These are phyloP conservation scores for Caenorhabditis sp. DNA, from an alignment of 2,888 invertebrate genomes.

Conservation along the genomic window DNA sequence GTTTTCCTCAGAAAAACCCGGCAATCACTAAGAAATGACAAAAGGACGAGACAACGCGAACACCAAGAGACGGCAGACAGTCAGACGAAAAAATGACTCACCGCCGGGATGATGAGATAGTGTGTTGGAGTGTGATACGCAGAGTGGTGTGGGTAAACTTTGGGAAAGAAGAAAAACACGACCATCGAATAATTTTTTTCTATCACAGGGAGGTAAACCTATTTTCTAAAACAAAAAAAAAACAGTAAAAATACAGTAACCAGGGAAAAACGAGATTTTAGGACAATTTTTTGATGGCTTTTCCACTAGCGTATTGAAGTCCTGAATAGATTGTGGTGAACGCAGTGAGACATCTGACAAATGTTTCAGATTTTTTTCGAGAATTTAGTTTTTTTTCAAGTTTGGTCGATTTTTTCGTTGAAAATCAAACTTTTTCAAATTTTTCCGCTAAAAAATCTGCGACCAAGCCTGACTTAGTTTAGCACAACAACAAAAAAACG, in stretches of 20 bases:
- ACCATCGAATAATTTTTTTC: not conserved
- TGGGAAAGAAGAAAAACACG: conserved; percentile 4
- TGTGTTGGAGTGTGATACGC: conserved; percentile 4
- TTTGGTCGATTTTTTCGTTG: not conserved
- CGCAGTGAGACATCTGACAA: conserved; percentile 58
- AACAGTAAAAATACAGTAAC: not conserved
- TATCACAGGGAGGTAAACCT: no score
- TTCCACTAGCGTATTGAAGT: conserved; percentile 65
- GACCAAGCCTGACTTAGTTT: no score
- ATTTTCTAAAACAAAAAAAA: not conserved
- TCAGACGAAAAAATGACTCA: conserved; percentile 2
- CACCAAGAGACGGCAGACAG: not conserved
- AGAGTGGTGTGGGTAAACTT: not conserved
- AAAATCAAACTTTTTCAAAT: not conserved
- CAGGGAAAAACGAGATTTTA: not conserved
- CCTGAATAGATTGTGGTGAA: conserved; percentile 67
- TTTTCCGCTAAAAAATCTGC: conserved; percentile 25
- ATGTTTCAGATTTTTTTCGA: no score
- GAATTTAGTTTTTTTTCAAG: no score
- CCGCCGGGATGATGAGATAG: no score
- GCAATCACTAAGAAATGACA: not conserved
- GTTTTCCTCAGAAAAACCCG: no score
- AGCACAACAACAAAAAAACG: conserved; percentile 3
- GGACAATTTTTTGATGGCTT: conserved; percentile 57
- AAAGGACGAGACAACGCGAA: not conserved